Evolutionary conservation across 2,113 vertebrate species (phyloP).

Genomic region (Chionodraco myersi): DNA sequence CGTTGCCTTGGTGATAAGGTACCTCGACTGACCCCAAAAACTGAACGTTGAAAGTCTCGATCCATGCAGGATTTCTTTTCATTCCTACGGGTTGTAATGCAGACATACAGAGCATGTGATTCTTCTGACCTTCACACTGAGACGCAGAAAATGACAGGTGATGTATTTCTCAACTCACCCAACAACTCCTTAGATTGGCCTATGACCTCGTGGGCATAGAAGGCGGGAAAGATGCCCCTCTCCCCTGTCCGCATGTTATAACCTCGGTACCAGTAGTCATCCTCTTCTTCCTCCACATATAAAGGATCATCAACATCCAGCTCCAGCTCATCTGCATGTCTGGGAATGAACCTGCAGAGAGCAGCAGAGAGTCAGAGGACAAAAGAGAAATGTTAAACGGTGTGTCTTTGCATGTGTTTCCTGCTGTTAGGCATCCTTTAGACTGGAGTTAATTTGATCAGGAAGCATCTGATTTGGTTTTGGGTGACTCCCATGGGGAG

Average conservation of each 20-base stretch:
- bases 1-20: conserved; percentile 95
- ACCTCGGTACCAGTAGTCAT: conserved; percentile 96
- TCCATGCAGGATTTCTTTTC: conserved; percentile 93
- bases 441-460: conserved; percentile 16
- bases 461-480: conserved; percentile 44
- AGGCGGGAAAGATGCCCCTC: conserved; percentile 94
- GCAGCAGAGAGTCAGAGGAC: conserved; percentile 30
- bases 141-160: neutral
- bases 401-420: conserved; percentile 15
- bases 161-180: conserved; percentile 79
- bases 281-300: conserved; percentile 94
- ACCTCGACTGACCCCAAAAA: conserved; percentile 98
- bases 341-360: conserved; percentile 91
- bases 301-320: conserved; percentile 95
- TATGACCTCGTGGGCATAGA: conserved; percentile 93
- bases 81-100: conserved; percentile 77
- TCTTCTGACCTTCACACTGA: neutral
- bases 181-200: conserved; percentile 88
- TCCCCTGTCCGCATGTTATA: conserved; percentile 98
- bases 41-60: conserved; percentile 92
- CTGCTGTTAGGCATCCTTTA: neutral
- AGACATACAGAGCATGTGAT: conserved; percentile 1
- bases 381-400: neutral
- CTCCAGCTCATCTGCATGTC: conserved; percentile 94
- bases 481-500: conserved; percentile 32